phyloP scores from a whole-genome alignment of 2,113 vertebrate genomes.

The Hemichromis elongatus region DNA sequence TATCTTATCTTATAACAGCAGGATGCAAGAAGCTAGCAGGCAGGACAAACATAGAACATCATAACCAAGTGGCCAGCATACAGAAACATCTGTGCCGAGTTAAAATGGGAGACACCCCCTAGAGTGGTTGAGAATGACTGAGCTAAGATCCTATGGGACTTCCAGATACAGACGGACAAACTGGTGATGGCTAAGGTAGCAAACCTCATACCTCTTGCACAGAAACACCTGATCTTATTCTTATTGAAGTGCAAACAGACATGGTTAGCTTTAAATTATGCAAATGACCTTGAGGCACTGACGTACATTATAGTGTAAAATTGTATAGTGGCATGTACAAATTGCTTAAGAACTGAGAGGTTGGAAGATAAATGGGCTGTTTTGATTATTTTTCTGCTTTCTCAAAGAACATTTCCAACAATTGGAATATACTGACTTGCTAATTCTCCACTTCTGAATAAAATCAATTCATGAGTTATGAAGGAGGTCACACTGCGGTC shows the following conservation, averaged over 20 bases:
- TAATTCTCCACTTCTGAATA: slow-evolving; percentile 40
- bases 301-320: not conserved
- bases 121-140: not conserved
- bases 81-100: not conserved
- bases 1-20: too few relatives aligned
- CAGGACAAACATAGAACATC: not conserved
- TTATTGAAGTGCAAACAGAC: slow-evolving; percentile 17
- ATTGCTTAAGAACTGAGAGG: slow-evolving; percentile 36
- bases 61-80: not conserved
- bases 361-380: slow-evolving; percentile 14
- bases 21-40: not conserved
- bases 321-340: not conserved
- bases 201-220: slow-evolving; percentile 29
- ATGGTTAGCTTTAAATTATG: not conserved
- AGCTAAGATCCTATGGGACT: not conserved
- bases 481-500: slow-evolving; percentile 40
- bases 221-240: not conserved
- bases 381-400: slow-evolving; percentile 28
- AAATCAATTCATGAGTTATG: slow-evolving; percentile 44
- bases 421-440: slow-evolving; percentile 46
- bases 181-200: not conserved
- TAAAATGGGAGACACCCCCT: not conserved
- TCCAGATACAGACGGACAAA: not conserved
- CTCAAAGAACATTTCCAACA: slow-evolving; percentile 41
- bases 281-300: slow-evolving; percentile 35